Percentiles rank a stretch among this genome's conserved stretches.
phyloP scores from a whole-genome alignment of 2,888 invertebrate genomes.

The Drosophila antonietae region DNA sequence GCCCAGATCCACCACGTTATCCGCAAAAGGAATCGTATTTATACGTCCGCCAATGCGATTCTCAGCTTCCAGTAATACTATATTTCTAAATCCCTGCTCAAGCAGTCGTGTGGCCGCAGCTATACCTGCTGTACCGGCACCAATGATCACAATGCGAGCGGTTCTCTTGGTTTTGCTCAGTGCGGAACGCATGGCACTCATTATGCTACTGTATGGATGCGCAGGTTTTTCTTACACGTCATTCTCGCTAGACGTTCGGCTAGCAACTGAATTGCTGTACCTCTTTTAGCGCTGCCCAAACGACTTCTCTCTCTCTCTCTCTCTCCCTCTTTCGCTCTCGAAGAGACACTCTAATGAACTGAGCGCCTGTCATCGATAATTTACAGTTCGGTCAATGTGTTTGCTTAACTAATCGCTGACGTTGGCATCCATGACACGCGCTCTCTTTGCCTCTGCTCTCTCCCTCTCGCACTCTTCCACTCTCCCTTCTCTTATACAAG shows the following conservation, averaged over 20 bases:
- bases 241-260: conserved; percentile 28
- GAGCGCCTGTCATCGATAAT: conserved; percentile 8
- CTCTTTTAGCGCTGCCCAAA: conserved; percentile 8
- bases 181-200: conserved; percentile 55
- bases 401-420: conserved; percentile 14
- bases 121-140: conserved; percentile 84
- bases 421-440: neutral
- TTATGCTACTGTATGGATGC: conserved; percentile 5
- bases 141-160: conserved; percentile 82
- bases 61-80: conserved; percentile 87
- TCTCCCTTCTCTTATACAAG: conserved; percentile 27
- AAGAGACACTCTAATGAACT: conserved; percentile 22
- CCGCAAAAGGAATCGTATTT: conserved; percentile 85
- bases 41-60: conserved; percentile 88
- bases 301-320: conserved; percentile 12
- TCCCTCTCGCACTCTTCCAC: neutral
- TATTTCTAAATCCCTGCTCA: conserved; percentile 84
- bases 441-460: neutral
- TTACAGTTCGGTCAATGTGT: neutral
- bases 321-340: neutral
- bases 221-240: conserved; percentile 13
- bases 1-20: conserved; percentile 88
- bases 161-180: conserved; percentile 59
- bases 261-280: conserved; percentile 49
- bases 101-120: conserved; percentile 84